Evolutionary conservation across 2,113 vertebrate species (phyloP), one percentile per base, ranked within the genome.

Genomic region (Collichthys lucidus): DNA sequence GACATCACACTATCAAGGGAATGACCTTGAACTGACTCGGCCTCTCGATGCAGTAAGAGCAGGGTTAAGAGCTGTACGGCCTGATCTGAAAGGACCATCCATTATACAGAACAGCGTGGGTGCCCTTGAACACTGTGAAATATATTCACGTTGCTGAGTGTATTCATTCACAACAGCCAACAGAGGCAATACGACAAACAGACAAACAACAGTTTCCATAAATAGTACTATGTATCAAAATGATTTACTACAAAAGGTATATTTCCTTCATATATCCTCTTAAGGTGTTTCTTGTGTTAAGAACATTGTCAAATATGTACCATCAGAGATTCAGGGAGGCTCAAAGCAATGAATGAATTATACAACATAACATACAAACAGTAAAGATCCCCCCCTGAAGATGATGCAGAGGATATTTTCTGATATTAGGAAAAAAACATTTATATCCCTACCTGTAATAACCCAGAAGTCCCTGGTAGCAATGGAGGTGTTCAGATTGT

Each of bases 381-480:
- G 6, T 4, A 19, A 19, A 24, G 14, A 20, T 71, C 1, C 4
- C 1, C 4, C 40, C 17, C 6, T 66, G 15, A 72, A 20, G 16
- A 52, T 0, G 4, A 20, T 9, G 4, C 4, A 24, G 22, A 57
- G n/a, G 53, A 15, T 19, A 11, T 5, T 22, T 82, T 55, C 55
- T 22, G 6, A 46, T 62, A 22, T 46, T 14, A 16, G 31, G 49
- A 22, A 40, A 82, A 22, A 40, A 82, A 71, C 40, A 74, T 69
- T 49, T 19, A 42, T 26, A 50, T 26, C 12, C 79, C 71, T 92
- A 99, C 98, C 98, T 97, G 98, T 99, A 88, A 97, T 97, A 49
- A 99, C 97, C 98, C 98, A 99, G 87, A 97, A 97, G 91, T 98
- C 96, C 94, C 96, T 97, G 49, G 98, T 99, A 70, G 96, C 95